Evolutionary conservation across 2,888 invertebrate genomes (phyloP).

Genomic region (Myopa testacea): DNA sequence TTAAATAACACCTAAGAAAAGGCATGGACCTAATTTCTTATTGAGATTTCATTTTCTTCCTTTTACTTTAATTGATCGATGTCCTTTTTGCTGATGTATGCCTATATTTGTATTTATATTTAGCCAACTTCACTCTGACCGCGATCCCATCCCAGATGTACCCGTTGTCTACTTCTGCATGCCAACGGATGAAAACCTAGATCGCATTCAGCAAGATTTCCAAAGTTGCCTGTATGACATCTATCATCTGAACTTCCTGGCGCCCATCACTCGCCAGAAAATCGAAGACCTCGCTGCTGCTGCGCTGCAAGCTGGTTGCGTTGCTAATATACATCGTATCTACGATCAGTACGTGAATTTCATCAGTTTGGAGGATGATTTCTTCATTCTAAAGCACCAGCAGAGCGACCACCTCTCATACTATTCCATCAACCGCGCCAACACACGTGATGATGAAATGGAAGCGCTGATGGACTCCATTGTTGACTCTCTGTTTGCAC

Average conservation of each 20-base stretch:
- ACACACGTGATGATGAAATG: conserved; percentile 96
- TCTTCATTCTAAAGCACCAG: conserved; percentile 94
- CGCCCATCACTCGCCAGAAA: conserved; percentile 91
- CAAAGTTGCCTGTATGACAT: conserved; percentile 91
- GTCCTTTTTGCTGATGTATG: neutral
- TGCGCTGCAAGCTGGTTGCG: conserved; percentile 89
- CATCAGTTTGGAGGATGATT: conserved; percentile 96
- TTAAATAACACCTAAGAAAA: neutral
- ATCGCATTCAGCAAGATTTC: conserved; percentile 90
- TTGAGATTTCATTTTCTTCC: neutral
- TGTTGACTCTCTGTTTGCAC: conserved; percentile 96
- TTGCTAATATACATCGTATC: conserved; percentile 93
- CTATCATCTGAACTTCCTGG: conserved; percentile 96
- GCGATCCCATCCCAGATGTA: conserved; percentile 96
- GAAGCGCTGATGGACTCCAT: conserved; percentile 92
- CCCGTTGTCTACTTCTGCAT: conserved; percentile 98
- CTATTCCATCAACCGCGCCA: conserved; percentile 94
- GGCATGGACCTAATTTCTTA: neutral
- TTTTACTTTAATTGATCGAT: too few species aligned
- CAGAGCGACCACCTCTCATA: conserved; percentile 92
- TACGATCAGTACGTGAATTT: conserved; percentile 99
- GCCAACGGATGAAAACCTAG: conserved; percentile 95
- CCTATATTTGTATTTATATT: neutral
- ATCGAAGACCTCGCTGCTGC: conserved; percentile 95
- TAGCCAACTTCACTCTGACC: conserved; percentile 87